Evolutionary conservation across 2,797 vertebrate species (phyloP), one percentile per base, ranked within the genome.

Genomic region (Phylloscopus collybita): DNA sequence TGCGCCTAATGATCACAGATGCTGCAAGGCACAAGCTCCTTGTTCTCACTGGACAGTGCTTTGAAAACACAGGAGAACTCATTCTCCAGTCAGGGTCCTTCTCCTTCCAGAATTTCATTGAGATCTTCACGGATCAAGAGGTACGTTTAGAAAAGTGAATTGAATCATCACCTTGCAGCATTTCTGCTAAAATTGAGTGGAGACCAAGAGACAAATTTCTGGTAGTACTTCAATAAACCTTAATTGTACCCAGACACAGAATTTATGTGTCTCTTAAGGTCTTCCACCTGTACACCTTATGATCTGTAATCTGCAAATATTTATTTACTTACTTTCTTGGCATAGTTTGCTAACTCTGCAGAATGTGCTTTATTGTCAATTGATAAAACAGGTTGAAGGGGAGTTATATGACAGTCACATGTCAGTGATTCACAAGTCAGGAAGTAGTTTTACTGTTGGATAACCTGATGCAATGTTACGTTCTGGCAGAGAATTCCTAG

Each of bases 91-190:
- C 99, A n/a, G 99, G 99, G 74, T 98, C 99, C 27, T 99, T 99
- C 97, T 99, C 99, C 65, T 99, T 99, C 97, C 98, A 98, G 94
- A 99, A 98, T 90, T 99, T 99, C 97, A 99, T 99, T 86, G 99
- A 99, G 96, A 99, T 99, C 97, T 99, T 99, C 96, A 99, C 99
- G 4, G 99, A 99, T 96, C 99, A 99, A 98, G 99, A 99, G 99
- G 99, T 99, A 79, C 94, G 98, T 87, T 74, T 54, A 54, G 45
- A 76, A 60, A 66, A 79, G 8, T 51, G 23, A 40, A 40, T 15
- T 13, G 40, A 40, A 40, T 14, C 40, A 40, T 40, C 40, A 14
- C 40, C 40, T 40, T 40, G 40, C 40, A 40, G 40, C 14, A 40
- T 40, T 40, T 40, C 40, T 40, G 13, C 40, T 40, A 40, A 40